Evolutionary conservation across 2,113 vertebrate species (phyloP).

Genomic region (Pipra filicauda): DNA sequence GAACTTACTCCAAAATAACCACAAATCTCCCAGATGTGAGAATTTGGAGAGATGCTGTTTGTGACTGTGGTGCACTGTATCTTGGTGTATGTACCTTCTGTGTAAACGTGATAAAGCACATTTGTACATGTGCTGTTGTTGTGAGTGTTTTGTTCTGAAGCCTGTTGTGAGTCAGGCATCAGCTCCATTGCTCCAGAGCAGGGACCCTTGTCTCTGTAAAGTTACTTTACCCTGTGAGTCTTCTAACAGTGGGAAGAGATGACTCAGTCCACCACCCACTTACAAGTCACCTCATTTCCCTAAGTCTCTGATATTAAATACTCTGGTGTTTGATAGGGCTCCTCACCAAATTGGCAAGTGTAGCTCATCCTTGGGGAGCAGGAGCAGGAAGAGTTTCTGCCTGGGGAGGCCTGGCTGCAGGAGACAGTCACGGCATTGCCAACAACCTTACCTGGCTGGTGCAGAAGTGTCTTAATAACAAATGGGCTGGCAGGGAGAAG

Average conservation of each 20-base stretch:
- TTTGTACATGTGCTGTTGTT: background rate
- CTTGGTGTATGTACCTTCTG: background rate
- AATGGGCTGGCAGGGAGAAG: background rate
- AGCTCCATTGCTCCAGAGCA: rapidly evolving
- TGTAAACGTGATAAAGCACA: background rate
- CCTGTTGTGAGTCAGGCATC: background rate
- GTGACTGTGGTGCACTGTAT: background rate
- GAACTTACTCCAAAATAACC: background rate
- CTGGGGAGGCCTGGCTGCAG: background rate
- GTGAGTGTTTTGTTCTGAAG: background rate
- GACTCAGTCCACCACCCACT: rapidly evolving
- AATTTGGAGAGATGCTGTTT: background rate
- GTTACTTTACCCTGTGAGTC: background rate
- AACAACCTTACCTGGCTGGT: background rate
- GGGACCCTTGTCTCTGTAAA: background rate
- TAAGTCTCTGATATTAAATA: background rate
- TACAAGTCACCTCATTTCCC: background rate
- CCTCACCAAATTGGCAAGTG: background rate
- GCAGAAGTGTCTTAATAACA: background rate
- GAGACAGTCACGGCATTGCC: background rate
- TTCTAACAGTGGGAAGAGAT: background rate
- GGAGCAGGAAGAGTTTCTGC: background rate
- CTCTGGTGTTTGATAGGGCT: background rate
- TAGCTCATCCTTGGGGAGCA: background rate
- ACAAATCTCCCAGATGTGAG: background rate